Conservation (phyloP, 2,113 vertebrate genomes). For the Okapia johnstoni region DNA sequence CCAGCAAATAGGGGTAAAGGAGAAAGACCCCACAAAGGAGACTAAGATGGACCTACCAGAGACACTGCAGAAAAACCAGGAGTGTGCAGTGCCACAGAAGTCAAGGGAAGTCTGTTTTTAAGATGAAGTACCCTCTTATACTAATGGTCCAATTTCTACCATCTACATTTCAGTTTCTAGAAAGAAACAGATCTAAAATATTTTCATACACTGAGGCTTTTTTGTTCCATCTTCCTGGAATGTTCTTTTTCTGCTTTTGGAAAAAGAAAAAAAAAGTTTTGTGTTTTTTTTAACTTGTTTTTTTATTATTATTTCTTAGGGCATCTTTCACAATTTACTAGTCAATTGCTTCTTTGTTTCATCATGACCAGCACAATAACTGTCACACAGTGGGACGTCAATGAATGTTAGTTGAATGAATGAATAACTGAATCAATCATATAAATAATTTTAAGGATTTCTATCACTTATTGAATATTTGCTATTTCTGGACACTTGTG, state of each 20-base stretch:
- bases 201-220: not conserved
- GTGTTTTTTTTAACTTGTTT: not conserved
- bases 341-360: not conserved
- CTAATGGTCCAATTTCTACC: not conserved
- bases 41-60: not conserved
- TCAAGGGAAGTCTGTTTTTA: not conserved
- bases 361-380: not conserved
- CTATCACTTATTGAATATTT: not conserved
- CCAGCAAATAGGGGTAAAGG: not conserved
- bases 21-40: not conserved
- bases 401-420: not conserved
- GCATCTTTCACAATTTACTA: not conserved
- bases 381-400: not conserved
- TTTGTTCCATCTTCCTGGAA: not conserved
- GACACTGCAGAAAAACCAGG: not conserved
- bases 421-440: not conserved
- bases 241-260: not conserved
- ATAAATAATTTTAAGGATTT: not conserved
- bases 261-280: not conserved
- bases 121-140: not conserved
- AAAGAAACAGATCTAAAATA: not conserved
- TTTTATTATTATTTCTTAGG: not conserved
- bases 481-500: not conserved
- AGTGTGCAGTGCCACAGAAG: not conserved
- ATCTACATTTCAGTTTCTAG: not conserved